Evolutionary conservation across 2,797 vertebrate species (phyloP).

Genomic region (Myoxocephalus aenaeus): DNA sequence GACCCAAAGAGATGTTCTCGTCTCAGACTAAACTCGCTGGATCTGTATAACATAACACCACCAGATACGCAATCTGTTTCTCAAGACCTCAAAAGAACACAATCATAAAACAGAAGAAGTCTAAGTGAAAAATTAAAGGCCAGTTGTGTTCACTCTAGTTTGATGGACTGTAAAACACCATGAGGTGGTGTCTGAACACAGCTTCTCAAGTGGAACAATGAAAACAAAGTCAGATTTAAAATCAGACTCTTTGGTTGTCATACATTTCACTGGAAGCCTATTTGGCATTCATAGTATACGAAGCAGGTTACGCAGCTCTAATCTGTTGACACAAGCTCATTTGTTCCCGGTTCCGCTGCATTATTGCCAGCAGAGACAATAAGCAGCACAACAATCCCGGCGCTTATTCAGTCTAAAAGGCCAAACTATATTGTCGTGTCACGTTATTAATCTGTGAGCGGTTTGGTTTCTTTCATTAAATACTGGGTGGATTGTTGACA

Average conservation of each 20-base stretch:
- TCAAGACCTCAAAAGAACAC: background rate
- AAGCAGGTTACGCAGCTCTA: constrained; percentile 19
- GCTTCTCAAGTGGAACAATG: background rate
- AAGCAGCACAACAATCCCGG: background rate
- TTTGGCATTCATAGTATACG: constrained; percentile 36
- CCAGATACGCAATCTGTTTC: background rate
- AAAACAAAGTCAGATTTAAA: constrained; percentile 16
- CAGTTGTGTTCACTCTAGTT: background rate
- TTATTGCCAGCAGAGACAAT: background rate
- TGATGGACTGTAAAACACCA: background rate
- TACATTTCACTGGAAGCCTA: background rate
- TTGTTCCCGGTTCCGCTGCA: constrained; percentile 1
- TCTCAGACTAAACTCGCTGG: background rate
- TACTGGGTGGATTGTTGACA: background rate
- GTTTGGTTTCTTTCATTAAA: background rate
- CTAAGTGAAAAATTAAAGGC: background rate
- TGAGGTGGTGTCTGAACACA: background rate
- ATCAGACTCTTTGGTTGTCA: constrained; percentile 12
- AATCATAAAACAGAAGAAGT: background rate
- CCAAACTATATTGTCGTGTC: background rate
- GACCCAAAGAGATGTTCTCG: background rate
- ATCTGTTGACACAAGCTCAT: constrained; percentile 6
- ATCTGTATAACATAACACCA: background rate
- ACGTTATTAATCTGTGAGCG: background rate
- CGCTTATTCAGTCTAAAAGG: background rate